Conservation (phyloP, 2,797 vertebrate species). For the Numenius phaeopus region DNA sequence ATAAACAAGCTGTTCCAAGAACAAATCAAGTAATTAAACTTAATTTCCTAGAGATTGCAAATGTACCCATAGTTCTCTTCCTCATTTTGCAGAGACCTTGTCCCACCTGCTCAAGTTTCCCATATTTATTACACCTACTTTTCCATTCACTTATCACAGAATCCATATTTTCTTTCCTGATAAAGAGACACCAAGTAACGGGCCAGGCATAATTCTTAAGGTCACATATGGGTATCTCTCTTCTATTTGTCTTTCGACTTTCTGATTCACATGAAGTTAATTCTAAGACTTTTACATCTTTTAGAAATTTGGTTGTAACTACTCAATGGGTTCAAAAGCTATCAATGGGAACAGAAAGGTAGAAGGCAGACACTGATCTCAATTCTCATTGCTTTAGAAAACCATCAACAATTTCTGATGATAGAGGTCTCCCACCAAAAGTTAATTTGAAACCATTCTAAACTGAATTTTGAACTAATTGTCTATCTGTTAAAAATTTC, state of each 20-base stretch:
- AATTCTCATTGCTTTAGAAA: neutral
- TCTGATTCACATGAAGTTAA: neutral
- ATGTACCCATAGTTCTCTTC: neutral
- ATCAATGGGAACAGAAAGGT: neutral
- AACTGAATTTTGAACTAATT: neutral
- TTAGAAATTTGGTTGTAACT: neutral
- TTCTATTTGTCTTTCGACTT: neutral
- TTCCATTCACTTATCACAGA: neutral
- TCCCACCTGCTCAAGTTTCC: neutral
- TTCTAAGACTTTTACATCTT: neutral
- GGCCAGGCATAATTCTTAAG: neutral
- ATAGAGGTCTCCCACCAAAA: neutral
- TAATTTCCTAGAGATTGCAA: neutral
- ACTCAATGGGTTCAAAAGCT: neutral
- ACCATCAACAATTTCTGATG: neutral
- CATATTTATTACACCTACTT: neutral
- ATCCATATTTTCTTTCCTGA: neutral
- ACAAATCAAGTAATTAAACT: neutral
- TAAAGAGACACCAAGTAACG: neutral
- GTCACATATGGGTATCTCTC: neutral
- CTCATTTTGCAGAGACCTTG: neutral
- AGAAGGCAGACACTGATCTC: neutral
- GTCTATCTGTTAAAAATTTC: neutral
- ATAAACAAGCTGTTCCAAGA: neutral
- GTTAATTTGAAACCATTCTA: neutral